These are phyloP conservation scores for Egretta garzetta DNA, from an alignment of 2,113 vertebrate species.

Conservation along the genomic window DNA sequence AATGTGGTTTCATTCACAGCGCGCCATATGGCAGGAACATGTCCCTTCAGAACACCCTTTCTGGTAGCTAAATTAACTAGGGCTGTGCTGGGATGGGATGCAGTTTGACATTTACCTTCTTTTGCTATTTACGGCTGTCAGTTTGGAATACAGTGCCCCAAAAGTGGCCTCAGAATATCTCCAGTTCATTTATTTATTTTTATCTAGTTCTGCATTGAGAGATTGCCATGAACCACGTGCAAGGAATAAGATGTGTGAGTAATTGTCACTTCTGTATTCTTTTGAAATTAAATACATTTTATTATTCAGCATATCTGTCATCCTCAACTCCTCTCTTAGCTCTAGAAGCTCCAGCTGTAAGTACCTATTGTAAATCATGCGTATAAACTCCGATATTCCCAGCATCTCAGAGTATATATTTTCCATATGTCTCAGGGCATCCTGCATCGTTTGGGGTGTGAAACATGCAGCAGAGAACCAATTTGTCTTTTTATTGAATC, in stretches of 20 bases:
- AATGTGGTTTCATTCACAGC: not conserved
- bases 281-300: constrained; percentile 19
- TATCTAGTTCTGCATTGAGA: not conserved
- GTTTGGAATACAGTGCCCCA: not conserved
- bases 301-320: constrained; percentile 10
- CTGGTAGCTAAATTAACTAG: not conserved
- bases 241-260: not conserved
- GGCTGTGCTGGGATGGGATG: not conserved
- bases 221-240: not conserved
- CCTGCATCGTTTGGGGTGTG: not conserved
- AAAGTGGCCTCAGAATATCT: not conserved
- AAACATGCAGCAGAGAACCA: not conserved
- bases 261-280: not conserved
- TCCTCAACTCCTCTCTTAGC: not conserved
- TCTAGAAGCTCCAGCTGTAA: not conserved
- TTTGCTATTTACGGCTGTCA: not conserved
- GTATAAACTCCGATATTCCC: not conserved
- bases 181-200: not conserved
- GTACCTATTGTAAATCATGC: not conserved
- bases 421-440: not conserved
- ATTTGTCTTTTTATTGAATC: constrained; percentile 8
- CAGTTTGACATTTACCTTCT: not conserved
- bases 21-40: not conserved
- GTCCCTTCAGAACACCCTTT: not conserved
- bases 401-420: not conserved